Conservation (phyloP, 2,888 invertebrate species). For the Rhagonycha lutea region DNA sequence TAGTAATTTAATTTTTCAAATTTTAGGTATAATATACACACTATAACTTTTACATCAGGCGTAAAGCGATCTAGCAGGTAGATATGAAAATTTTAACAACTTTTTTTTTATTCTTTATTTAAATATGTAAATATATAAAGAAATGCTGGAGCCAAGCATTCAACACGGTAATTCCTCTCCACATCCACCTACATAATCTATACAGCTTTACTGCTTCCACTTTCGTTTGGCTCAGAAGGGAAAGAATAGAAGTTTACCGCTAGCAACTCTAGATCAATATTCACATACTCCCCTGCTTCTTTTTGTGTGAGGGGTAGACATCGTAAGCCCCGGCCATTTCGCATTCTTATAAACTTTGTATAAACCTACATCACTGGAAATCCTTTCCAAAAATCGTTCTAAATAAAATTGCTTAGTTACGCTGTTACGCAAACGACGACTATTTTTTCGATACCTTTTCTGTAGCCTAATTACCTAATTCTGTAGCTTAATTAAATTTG, state of each 20-base stretch:
- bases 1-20: not conserved
- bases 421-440: constrained; percentile 38
- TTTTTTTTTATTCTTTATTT: not conserved
- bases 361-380: constrained; percentile 25
- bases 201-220: constrained; percentile 39
- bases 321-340: constrained; percentile 31
- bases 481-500: constrained; percentile 5
- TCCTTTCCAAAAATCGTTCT: constrained; percentile 26
- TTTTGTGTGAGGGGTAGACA: constrained; percentile 42
- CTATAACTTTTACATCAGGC: not conserved
- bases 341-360: constrained; percentile 32
- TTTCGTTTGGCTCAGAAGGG: constrained; percentile 37
- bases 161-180: constrained; percentile 26
- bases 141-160: constrained; percentile 5
- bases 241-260: constrained; percentile 51
- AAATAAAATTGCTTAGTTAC: constrained; percentile 46
- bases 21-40: not conserved
- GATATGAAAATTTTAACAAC: not conserved
- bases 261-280: constrained; percentile 50
- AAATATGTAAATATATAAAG: not conserved
- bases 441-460: constrained; percentile 47
- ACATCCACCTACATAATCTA: constrained; percentile 42
- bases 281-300: constrained; percentile 48
- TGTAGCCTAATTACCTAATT: constrained; percentile 12
- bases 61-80: not conserved